phyloP scores from a whole-genome alignment of 92 coral and sea anemone species.

The Epizoanthus illoricatus region DNA sequence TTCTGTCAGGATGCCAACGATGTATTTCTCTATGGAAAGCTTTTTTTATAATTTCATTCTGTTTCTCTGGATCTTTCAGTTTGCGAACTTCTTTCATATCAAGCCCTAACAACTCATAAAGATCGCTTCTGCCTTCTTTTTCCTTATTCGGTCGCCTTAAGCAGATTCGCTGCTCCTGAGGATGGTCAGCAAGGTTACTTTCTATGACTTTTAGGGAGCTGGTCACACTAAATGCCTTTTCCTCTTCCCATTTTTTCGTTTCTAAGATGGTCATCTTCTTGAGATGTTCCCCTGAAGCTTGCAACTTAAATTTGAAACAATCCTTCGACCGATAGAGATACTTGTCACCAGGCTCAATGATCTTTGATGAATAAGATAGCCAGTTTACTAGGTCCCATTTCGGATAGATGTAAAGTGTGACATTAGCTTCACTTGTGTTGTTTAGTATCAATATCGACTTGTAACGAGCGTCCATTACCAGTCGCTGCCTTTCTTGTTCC shows the following conservation, averaged over 20 bases:
- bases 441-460: conserved; percentile 5
- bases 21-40: conserved; percentile 24
- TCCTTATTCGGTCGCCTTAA: conserved; percentile 28
- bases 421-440: conserved; percentile 9
- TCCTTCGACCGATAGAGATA: conserved; percentile 10
- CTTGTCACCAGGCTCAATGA: conserved; percentile 2
- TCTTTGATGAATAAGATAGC: conserved; percentile 1
- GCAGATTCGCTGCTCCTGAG: conserved; percentile 29
- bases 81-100: conserved; percentile 41
- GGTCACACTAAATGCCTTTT: conserved; percentile 11
- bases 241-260: neutral
- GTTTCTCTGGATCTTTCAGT: neutral
- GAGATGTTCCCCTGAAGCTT: neutral
- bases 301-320: conserved; percentile 5
- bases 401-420: conserved; percentile 10
- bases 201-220: neutral
- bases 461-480: neutral
- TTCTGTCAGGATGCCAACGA: conserved; percentile 36
- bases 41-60: conserved; percentile 21
- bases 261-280: neutral
- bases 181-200: conserved; percentile 14
- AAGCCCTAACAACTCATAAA: conserved; percentile 31
- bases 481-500: neutral
- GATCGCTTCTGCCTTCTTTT: conserved; percentile 27
- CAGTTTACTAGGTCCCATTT: neutral